Evolutionary conservation across 1,140 invertebrate genomes (phyloP), one percentile per base, ranked within the genome.

Genomic region (Tetramorium alpestre): DNA sequence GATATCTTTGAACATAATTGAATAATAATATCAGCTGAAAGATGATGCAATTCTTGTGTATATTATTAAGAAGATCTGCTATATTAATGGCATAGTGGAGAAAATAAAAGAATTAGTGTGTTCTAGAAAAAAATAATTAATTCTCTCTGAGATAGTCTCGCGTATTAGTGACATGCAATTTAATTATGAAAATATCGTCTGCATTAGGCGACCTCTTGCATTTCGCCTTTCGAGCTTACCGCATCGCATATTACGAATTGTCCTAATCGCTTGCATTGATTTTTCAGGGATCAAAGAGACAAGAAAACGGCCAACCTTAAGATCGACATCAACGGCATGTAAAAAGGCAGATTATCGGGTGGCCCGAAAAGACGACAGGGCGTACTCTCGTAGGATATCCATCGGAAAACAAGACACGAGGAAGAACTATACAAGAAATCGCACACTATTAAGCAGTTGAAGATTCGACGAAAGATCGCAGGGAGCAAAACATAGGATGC

Each of bases 251-350:
- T 41, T 6, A 41, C 18, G 49, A 51, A 44, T 44, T 18, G 33
- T 91, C 78, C 87, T 90, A 87, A 90, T 87, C 67, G 25, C 6
- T 33, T 38, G 33, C 86, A 90, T 93, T 54, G 33, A 67, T 93
- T 86, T 95, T 96, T 75, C 95, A 97, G 96, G 96, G 96, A 96
- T 95, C 96, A 96, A 96, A 96, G 96, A 96, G 96, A 96, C 96
- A 96, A 96, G 96, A 97, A 96, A 96, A 96, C 96, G 96, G 96
- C 96, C 96, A 96, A 96, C 96, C 96, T 96, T 96, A 97, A 96
- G 91, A 95, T 95, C 91, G 94, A 95, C 92, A 94, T 95, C 73
- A 95, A 94, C 88, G 94, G 95, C 44, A 95, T 95, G 91, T 95
- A 94, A 84, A 94, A 82, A 51, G 62, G 73, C 47, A 47, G 22